Evolutionary conservation across 2,888 invertebrate species (phyloP).

Genomic region (Geotrupes spiniger): DNA sequence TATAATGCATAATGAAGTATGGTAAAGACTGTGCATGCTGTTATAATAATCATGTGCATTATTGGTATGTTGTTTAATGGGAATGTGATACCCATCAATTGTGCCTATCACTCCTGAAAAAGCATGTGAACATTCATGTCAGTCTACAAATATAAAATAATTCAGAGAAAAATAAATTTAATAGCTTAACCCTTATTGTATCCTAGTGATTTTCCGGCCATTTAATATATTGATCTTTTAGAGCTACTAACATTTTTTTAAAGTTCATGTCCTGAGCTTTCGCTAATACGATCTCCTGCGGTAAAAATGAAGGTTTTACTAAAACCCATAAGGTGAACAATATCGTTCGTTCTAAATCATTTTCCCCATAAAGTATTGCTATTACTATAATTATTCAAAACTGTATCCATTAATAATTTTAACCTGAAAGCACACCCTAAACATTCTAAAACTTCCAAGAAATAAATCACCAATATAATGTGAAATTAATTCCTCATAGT

Average conservation of each 20-base stretch:
- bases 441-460: too few species aligned
- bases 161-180: not conserved
- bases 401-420: too few species aligned
- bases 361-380: not conserved
- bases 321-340: too few species aligned
- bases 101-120: conserved; percentile 7
- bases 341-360: too few species aligned
- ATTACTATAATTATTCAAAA: too few species aligned
- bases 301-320: too few species aligned
- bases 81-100: conserved; percentile 15
- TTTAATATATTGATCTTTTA: not conserved
- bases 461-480: too few species aligned
- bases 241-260: not conserved
- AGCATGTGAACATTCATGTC: not conserved
- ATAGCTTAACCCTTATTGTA: not conserved
- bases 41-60: too few species aligned
- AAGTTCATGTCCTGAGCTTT: not conserved
- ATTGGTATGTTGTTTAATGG: conserved; percentile 8
- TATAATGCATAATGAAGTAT: too few species aligned
- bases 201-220: not conserved
- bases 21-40: too few species aligned
- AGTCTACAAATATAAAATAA: conserved; percentile 6
- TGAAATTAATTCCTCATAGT: too few species aligned
- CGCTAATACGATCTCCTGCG: not conserved
- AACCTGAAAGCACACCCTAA: too few species aligned